Percentiles rank a stretch among this genome's conserved stretches.
These are phyloP conservation scores for Caenorhabditis afra DNA, from an alignment of 2,888 invertebrate species.

Conservation along the genomic window DNA sequence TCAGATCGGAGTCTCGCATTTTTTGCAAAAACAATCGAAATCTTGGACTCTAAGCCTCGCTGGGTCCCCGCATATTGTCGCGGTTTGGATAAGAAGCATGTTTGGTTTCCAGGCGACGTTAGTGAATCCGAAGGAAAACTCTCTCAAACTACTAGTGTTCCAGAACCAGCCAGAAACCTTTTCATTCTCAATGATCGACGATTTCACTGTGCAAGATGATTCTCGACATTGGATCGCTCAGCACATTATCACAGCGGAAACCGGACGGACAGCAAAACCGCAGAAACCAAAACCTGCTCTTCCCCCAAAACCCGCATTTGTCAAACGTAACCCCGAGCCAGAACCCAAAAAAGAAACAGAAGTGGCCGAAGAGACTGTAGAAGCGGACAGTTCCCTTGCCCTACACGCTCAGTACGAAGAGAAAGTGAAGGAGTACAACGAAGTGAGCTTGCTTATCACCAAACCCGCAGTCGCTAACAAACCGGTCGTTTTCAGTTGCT, in stretches of 20 bases:
- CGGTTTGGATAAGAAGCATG: conserved; percentile 10
- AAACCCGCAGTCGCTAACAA: not conserved
- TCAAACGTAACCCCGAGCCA: not conserved
- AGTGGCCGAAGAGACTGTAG: not conserved
- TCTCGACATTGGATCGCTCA: conserved; percentile 44
- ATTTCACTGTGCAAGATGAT: not conserved
- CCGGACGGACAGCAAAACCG: not conserved
- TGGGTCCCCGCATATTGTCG: conserved; percentile 50
- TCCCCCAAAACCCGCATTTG: conserved; percentile 43
- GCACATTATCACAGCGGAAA: conserved; percentile 15
- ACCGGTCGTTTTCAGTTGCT: conserved; percentile 36
- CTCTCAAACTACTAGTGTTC: not conserved
- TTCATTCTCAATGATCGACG: conserved; percentile 6
- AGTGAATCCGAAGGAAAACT: not conserved
- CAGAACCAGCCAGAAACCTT: conserved; percentile 31
- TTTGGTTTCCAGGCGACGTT: conserved; percentile 28
- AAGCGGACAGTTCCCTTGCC: conserved; percentile 10
- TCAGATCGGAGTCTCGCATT: conserved; percentile 38
- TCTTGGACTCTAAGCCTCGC: conserved; percentile 25
- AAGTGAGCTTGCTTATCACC: conserved; percentile 5
- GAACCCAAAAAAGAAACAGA: conserved; percentile 9
- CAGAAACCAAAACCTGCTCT: conserved; percentile 32
- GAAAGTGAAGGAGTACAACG: conserved; percentile 22
- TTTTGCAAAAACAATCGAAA: conserved; percentile 1
- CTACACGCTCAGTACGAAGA: conserved; percentile 14